Conservation (phyloP, 2,797 vertebrate species). For the Oophaga sylvatica region DNA sequence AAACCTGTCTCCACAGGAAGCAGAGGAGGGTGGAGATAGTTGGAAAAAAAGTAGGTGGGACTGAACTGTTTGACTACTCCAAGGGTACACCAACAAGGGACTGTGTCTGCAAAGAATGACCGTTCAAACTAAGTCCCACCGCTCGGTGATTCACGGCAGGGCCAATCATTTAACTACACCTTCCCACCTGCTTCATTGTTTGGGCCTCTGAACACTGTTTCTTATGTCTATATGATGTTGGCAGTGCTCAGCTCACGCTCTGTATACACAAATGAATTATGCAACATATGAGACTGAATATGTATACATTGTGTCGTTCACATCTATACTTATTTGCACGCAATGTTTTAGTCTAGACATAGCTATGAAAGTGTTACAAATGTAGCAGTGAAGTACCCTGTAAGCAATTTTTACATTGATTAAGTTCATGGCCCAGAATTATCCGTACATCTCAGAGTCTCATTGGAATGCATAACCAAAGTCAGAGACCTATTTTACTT, state of each 20-base stretch:
- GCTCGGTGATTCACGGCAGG: no score
- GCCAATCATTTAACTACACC: no score
- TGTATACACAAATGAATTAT: neutral
- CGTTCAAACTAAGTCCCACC: no score
- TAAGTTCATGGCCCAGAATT: neutral
- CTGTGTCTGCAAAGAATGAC: no score
- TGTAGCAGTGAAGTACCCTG: neutral
- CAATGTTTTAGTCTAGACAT: neutral
- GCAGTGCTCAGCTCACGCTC: conserved; percentile 7
- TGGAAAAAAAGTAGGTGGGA: no score
- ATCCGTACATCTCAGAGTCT: neutral
- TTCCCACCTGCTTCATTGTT: neutral
- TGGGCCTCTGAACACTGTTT: neutral
- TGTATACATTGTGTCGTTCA: neutral
- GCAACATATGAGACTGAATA: neutral
- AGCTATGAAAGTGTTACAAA: neutral
- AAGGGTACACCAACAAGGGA: no score
- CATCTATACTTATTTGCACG: neutral
- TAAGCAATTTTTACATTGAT: neutral
- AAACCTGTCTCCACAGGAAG: no score
- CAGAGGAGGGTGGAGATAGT: no score
- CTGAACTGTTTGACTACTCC: no score
- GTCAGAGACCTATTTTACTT: neutral
- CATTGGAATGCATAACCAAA: conserved; percentile 6
- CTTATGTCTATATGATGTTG: neutral